Percentiles rank a stretch among this genome's conserved stretches.
These are phyloP conservation scores for Branchellion lobata DNA, from an alignment of 2,888 invertebrate species.

Conservation along the genomic window DNA sequence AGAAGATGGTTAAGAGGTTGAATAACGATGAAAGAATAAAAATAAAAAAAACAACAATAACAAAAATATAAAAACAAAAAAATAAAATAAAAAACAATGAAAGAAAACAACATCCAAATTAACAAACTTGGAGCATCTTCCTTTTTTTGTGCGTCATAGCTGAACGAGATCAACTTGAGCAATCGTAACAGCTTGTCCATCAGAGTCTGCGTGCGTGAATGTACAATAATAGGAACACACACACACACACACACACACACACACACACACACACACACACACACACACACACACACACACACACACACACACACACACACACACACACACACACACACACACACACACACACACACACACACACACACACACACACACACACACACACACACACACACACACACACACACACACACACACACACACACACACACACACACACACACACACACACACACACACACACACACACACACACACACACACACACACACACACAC, in stretches of 20 bases:
- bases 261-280: not conserved
- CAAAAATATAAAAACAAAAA: too few relatives aligned
- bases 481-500: not conserved
- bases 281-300: not conserved
- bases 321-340: too few relatives aligned
- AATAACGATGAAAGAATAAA: too few relatives aligned
- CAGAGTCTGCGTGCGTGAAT: slow-evolving; percentile 62
- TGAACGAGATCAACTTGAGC: slow-evolving; percentile 73
- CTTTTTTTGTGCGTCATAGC: slow-evolving; percentile 68
- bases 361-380: slow-evolving; percentile 1
- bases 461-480: not conserved
- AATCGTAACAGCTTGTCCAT: slow-evolving; percentile 76
- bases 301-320: too few relatives aligned
- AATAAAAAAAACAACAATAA: too few relatives aligned
- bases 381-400: not conserved
- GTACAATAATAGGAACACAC: not conserved
- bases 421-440: too few relatives aligned
- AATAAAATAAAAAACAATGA: too few relatives aligned
- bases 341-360: too few relatives aligned
- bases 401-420: not conserved
- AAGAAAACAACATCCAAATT: too few relatives aligned
- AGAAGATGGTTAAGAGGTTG: too few relatives aligned
- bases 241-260: slow-evolving; percentile 5
- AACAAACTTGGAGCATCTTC: not conserved
- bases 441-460: slow-evolving; percentile 1